A percentile compares a stretch with the other conserved stretches of the same genome.
Evolutionary conservation across 2,797 vertebrate species (phyloP).

Genomic region (Yasuhikotakia modesta): DNA sequence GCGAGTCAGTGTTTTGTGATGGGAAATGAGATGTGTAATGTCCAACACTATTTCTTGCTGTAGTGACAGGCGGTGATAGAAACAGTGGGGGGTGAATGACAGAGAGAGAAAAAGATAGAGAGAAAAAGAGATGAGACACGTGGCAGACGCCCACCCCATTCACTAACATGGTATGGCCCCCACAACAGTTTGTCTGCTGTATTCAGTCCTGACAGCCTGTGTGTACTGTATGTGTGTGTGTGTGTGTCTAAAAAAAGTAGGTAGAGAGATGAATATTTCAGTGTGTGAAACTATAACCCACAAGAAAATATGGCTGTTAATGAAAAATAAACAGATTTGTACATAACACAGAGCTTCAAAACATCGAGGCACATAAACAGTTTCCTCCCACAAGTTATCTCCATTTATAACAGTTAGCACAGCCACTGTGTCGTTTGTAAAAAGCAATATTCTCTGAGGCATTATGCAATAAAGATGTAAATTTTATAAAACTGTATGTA

Average conservation of each 20-base stretch:
- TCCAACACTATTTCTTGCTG: slow-evolving; percentile 26
- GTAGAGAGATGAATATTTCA: slow-evolving; percentile 21
- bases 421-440: not conserved
- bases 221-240: slow-evolving; percentile 23
- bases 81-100: slow-evolving; percentile 25
- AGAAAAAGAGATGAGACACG: slow-evolving; percentile 43
- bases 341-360: not conserved
- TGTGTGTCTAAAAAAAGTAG: slow-evolving; percentile 38
- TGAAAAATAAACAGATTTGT: slow-evolving; percentile 20
- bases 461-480: slow-evolving; percentile 16
- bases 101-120: slow-evolving; percentile 24
- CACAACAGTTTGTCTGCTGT: slow-evolving; percentile 54
- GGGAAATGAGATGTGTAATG: slow-evolving; percentile 13
- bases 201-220: slow-evolving; percentile 47
- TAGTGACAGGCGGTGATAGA: slow-evolving; percentile 42
- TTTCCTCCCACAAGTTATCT: slow-evolving; percentile 1
- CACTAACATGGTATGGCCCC: slow-evolving; percentile 56
- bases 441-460: not conserved
- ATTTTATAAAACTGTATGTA: slow-evolving; percentile 3
- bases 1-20: slow-evolving; percentile 43
- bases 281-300: slow-evolving; percentile 46
- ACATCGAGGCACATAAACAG: not conserved
- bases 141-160: slow-evolving; percentile 58
- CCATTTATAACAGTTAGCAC: not conserved
- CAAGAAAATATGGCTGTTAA: slow-evolving; percentile 29